Percentiles rank a stretch among this genome's conserved stretches.
Evolutionary conservation across 1,140 invertebrate species (phyloP).

Genomic region (Ladona fulva): DNA sequence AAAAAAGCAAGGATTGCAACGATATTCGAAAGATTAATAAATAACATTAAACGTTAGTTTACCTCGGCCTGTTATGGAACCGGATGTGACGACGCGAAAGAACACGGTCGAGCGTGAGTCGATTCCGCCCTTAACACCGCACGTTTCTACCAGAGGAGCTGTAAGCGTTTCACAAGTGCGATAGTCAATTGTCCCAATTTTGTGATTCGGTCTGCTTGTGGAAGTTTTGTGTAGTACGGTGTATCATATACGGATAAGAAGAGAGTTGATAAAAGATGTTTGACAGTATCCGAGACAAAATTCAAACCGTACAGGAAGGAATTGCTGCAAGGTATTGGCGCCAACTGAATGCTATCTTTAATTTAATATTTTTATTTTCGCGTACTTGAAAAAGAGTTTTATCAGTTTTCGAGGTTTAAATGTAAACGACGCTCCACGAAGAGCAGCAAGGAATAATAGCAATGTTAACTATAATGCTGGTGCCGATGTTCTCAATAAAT

Average conservation of each 20-base stretch:
- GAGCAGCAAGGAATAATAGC: constrained; percentile 15
- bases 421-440: constrained; percentile 6
- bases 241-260: background rate
- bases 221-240: too few species aligned
- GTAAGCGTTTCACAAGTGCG: too few species aligned
- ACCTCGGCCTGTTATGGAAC: too few species aligned
- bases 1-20: too few species aligned
- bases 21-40: too few species aligned
- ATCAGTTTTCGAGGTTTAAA: constrained; percentile 16
- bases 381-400: background rate
- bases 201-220: too few species aligned
- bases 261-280: constrained; percentile 35
- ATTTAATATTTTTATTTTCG: background rate
- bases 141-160: too few species aligned
- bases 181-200: too few species aligned
- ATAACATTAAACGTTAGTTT: too few species aligned
- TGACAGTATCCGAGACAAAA: constrained; percentile 38
- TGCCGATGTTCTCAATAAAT: constrained; percentile 47
- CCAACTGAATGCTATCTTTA: background rate
- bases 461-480: constrained; percentile 47
- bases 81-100: too few species aligned
- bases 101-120: too few species aligned
- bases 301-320: constrained; percentile 42
- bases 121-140: too few species aligned
- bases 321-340: constrained; percentile 38